phyloP scores from a whole-genome alignment of 2,113 vertebrate species.

The Ornithorhynchus anatinus region DNA sequence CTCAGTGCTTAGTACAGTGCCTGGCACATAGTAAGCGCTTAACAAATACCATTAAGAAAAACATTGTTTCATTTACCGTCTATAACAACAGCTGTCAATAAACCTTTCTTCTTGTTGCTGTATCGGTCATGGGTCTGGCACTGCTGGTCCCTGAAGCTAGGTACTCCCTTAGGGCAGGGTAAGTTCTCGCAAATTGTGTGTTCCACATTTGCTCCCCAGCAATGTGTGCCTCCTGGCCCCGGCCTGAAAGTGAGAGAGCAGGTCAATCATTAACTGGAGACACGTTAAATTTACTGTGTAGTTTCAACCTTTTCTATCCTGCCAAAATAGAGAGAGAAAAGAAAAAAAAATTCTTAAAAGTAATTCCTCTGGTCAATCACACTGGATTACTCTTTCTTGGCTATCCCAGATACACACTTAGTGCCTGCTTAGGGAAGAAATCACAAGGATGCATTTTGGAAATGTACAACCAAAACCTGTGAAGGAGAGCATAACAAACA shows the following conservation, averaged over 20 bases:
- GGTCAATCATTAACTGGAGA: background rate
- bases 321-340: background rate
- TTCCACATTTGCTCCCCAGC: slow-evolving; percentile 86
- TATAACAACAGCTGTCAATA: slow-evolving; percentile 83
- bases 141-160: slow-evolving; percentile 93
- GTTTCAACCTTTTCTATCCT: background rate
- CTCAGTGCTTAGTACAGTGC: no score
- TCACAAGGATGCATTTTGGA: background rate
- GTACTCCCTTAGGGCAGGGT: slow-evolving; percentile 87
- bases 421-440: background rate
- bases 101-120: slow-evolving; percentile 80
- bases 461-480: background rate
- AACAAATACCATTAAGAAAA: no score
- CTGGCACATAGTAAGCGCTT: no score
- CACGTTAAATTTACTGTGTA: background rate
- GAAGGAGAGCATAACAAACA: background rate
- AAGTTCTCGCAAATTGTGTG: slow-evolving; percentile 88
- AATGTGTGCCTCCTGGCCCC: slow-evolving; percentile 86
- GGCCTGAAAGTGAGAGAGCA: slow-evolving; percentile 70
- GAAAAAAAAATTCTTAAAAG: background rate
- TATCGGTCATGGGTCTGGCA: slow-evolving; percentile 89
- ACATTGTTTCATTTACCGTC: slow-evolving; percentile 71
- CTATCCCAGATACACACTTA: background rate
- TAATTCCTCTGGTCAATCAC: background rate
- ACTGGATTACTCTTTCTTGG: background rate